These are phyloP conservation scores for Lepus timidus DNA, from an alignment of 2,113 vertebrate genomes.

Conservation along the genomic window DNA sequence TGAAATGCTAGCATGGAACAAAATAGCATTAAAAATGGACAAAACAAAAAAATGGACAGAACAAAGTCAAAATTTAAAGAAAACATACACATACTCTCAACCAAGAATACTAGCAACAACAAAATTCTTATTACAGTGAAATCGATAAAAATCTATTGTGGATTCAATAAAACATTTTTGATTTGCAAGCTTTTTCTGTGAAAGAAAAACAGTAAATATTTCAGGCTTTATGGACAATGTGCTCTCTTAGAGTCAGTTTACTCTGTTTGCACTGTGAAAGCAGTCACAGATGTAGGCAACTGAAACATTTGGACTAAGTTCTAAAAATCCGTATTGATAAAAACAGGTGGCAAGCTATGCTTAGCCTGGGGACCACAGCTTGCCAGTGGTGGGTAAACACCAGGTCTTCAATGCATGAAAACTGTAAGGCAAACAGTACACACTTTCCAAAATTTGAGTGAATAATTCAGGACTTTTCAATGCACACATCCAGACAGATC, in stretches of 20 bases:
- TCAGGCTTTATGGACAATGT: background rate
- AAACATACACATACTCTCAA: background rate
- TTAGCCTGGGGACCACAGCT: background rate
- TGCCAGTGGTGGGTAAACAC: background rate
- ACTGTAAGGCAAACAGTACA: background rate
- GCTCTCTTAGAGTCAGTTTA: background rate
- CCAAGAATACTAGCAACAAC: background rate
- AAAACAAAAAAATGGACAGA: conserved; percentile 1
- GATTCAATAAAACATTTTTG: conserved; percentile 4
- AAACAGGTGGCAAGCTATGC: background rate
- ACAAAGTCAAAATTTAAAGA: background rate
- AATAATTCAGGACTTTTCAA: conserved; percentile 10
- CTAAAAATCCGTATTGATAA: conserved; percentile 22
- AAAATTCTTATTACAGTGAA: background rate
- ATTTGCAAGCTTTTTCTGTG: background rate
- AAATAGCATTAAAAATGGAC: background rate
- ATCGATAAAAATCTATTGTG: conserved; percentile 15
- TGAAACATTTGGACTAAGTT: background rate
- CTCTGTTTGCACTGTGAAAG: background rate
- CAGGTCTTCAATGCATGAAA: background rate
- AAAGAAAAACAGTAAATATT: background rate
- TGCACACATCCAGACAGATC: background rate
- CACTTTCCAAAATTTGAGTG: background rate
- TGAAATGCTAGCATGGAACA: background rate
- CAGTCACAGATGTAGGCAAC: background rate